Percentiles rank a stretch among this genome's conserved stretches.
Evolutionary conservation across 2,797 vertebrate genomes (phyloP).

Genomic region (Xenopus petersii): DNA sequence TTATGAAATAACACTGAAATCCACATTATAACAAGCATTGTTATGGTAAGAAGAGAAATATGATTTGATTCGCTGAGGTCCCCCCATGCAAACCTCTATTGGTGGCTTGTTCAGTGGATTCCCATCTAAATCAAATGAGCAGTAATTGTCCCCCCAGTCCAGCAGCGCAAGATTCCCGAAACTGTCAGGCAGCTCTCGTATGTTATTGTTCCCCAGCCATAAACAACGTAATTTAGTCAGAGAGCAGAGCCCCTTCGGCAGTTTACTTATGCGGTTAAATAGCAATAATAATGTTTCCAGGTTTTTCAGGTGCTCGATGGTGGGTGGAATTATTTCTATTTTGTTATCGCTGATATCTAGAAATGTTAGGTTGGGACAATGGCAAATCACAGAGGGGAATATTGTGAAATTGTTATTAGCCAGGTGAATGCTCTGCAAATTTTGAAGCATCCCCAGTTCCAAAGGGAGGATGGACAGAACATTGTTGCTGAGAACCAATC

Average conservation of each 20-base stretch:
- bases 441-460: slow-evolving; percentile 53
- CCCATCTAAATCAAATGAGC: slow-evolving; percentile 56
- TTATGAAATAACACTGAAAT: too few relatives aligned
- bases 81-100: slow-evolving; percentile 53
- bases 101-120: slow-evolving; percentile 57
- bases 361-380: slow-evolving; percentile 54
- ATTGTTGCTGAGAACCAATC: slow-evolving; percentile 60
- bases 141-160: slow-evolving; percentile 54
- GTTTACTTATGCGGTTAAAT: slow-evolving; percentile 51
- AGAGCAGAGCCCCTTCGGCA: slow-evolving; percentile 49
- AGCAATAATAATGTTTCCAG: slow-evolving; percentile 52
- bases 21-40: too few relatives aligned
- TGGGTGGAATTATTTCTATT: slow-evolving; percentile 44
- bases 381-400: slow-evolving; percentile 53
- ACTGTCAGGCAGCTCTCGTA: slow-evolving; percentile 43
- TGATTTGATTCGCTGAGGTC: slow-evolving; percentile 51
- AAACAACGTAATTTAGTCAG: slow-evolving; percentile 49
- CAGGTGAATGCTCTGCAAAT: slow-evolving; percentile 57
- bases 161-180: slow-evolving; percentile 55
- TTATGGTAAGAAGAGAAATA: slow-evolving; percentile 50
- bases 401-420: slow-evolving; percentile 54
- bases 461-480: slow-evolving; percentile 46
- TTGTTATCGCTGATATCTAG: slow-evolving; percentile 58
- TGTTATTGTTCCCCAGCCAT: slow-evolving; percentile 56
- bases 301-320: slow-evolving; percentile 51